Evolutionary conservation across 2,113 vertebrate species (phyloP), one percentile per base, ranked within the genome.

Genomic region (Anarhynchus alexandrinus): DNA sequence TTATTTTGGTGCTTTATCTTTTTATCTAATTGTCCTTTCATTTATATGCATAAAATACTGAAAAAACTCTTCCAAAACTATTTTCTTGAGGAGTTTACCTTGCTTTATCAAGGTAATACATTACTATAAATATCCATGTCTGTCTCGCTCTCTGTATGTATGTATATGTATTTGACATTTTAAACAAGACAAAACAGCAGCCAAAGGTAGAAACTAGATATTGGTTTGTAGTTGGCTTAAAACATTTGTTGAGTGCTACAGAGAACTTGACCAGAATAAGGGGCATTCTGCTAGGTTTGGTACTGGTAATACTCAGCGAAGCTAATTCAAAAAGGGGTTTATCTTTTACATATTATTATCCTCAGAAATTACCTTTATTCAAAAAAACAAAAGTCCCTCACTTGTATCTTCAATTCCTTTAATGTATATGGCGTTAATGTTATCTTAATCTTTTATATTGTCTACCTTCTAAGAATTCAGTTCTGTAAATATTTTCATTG

Each of bases 71-170:
- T 70, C 32, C 29, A 77, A 85, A 88, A 58, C 23, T 52, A 6
- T 74, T 27, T 82, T 76, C 54, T 38, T 65, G 57, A 10, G 30
- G 21, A 32, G 22, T 85, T 91, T 77, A 23, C 42, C 11, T 66
- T 1, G 2, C 30, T 69, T 82, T 82, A 38, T 81, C 13, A 52
- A 32, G 26, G 59, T 54, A 67, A 43, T 36, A 38, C 8, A 8
- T 54, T 58, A 17, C 47, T 38, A 2, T 86, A 64, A 86, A 57
- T 82, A 69, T 42, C 20, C 11, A 8, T 36, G 30, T 66, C 61
- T 80, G 0, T 23, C 5, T 90, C 3, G 0, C 11, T 25, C 1
- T 57, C 32, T 40, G 1, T 70, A 5, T 45, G 2, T 21, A 43
- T 20, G 6, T 64, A 6, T 80, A 72, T 36, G 4, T 49, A 82